Base-by-base conservation (phyloP, 2,888 invertebrate species). In the Thecophora atra region DNA sequence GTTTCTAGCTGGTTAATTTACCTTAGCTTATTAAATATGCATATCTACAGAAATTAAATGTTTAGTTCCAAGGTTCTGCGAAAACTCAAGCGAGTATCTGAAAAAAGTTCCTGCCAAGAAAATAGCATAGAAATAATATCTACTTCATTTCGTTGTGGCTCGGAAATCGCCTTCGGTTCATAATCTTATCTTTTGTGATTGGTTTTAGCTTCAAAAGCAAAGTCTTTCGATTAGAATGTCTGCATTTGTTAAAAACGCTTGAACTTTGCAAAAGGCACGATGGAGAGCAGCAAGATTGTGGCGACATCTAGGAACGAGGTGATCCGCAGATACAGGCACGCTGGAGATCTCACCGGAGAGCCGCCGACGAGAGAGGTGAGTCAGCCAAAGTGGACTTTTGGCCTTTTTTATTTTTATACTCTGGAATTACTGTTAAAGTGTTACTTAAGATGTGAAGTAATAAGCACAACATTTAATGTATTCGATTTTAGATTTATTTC, bases 301-400 rank as follows among this genome's bases (percentile, higher is more conserved):
- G n/a, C 42, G 15, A 13, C 7, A 13, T 21, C 63, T 52, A 75
- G 72, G 24, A 71, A 74, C 19, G 78, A 79, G 73, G 75, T 77
- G 1, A 70, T 72, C 17, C 79, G 78, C 44, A 81, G 84, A 37
- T 85, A 80, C 78, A 79, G 81, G 0, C 82, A 85, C 79, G 84
- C 81, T 15, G 83, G 86, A 15, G 84, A 85, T 56, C 75, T 85
- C 42, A 84, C 84, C 2, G 83, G 83, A 11, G 85, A 85, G 52
- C 75, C 79, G 21, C 78, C 85, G 26, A 81, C 81, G 0, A 74
- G 81, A 73, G 75, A 82, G 51, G 85, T 85, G 78, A 78, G 78
- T 28, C 70, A 3, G 37, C 11, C 24, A 11, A 24, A 8, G 26
- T 56, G 6, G 56, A 56, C 13, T 51, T 51, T 51, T 51, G 51